Percentiles rank a stretch among this genome's conserved stretches.
Conservation (phyloP, 2,888 invertebrate species). For the Synanthedon myopaeformis region DNA sequence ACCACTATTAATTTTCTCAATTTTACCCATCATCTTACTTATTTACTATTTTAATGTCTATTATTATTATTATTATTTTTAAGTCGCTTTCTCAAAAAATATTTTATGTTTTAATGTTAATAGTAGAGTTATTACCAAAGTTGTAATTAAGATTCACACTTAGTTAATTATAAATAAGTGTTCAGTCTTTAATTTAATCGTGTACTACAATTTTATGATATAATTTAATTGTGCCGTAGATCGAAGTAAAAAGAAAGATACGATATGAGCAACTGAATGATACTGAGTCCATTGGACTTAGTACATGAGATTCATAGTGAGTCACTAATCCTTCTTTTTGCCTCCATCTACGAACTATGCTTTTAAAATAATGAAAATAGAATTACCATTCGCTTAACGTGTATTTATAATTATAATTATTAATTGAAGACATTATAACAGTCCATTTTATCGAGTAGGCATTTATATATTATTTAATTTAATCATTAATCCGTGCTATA, state of each 20-base stretch:
- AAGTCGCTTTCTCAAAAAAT: slow-evolving; percentile 32
- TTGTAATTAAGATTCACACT: slow-evolving; percentile 59
- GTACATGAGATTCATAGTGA: too few species aligned
- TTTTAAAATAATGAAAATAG: too few species aligned
- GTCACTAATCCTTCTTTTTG: too few species aligned
- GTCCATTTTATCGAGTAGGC: slow-evolving; percentile 8
- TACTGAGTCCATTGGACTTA: too few species aligned
- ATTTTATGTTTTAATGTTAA: slow-evolving; percentile 34
- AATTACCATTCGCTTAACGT: too few species aligned
- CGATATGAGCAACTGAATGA: too few species aligned
- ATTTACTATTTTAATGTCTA: slow-evolving; percentile 5
- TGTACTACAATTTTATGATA: slow-evolving; percentile 11
- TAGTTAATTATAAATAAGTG: slow-evolving; percentile 24
- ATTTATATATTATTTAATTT: too few species aligned
- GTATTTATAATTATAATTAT: too few species aligned
- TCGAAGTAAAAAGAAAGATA: too few species aligned
- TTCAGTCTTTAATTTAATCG: slow-evolving; percentile 7
- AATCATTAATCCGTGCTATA: too few species aligned
- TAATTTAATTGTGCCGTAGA: not conserved
- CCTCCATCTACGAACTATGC: too few species aligned
- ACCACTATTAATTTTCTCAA: not conserved
- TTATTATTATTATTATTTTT: slow-evolving; percentile 9
- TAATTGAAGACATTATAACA: slow-evolving; percentile 6
- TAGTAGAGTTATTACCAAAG: slow-evolving; percentile 65
- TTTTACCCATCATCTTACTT: not conserved